Evolutionary conservation across 2,113 vertebrate species (phyloP).

Genomic region (Excalfactoria chinensis): DNA sequence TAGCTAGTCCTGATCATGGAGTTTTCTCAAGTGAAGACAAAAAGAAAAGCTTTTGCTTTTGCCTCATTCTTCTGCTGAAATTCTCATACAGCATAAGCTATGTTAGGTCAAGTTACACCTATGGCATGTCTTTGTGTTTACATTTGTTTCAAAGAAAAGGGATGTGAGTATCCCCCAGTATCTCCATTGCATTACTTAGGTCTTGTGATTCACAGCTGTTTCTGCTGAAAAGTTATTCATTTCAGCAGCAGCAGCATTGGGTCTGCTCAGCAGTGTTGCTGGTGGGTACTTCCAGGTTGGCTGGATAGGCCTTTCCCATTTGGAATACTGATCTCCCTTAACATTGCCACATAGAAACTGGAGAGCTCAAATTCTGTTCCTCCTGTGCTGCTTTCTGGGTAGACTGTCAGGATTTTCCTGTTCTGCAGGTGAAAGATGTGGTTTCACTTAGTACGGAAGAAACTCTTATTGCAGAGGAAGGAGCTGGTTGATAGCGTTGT

Average conservation of each 20-base stretch:
- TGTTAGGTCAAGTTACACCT: background rate
- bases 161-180: background rate
- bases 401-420: background rate
- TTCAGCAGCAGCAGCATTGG: background rate
- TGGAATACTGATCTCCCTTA: background rate
- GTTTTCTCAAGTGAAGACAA: background rate
- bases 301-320: background rate
- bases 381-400: background rate
- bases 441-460: background rate
- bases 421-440: background rate
- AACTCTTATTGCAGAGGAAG: background rate
- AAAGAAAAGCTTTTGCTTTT: background rate
- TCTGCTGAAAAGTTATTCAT: background rate
- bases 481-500: background rate
- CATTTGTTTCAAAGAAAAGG: conserved; percentile 9
- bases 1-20: background rate
- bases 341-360: background rate
- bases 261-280: background rate
- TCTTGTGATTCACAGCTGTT: background rate
- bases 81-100: background rate
- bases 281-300: background rate
- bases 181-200: background rate
- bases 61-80: background rate
- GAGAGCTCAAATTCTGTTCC: background rate
- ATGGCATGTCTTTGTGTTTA: background rate